Evolutionary conservation across 2,113 vertebrate species (phyloP).

Genomic region (Diadophis punctatus): DNA sequence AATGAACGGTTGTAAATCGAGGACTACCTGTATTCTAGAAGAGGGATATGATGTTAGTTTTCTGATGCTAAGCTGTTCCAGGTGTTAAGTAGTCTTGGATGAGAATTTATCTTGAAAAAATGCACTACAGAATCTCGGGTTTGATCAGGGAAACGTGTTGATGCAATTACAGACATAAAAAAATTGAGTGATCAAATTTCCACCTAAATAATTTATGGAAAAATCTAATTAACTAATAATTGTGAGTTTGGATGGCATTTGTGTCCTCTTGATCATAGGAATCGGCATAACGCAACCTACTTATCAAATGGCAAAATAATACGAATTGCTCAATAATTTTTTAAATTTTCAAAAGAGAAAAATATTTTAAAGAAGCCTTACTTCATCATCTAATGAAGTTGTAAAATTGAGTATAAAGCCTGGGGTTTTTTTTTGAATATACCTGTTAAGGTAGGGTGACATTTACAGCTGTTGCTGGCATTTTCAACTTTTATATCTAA

Average conservation of each 20-base stretch:
- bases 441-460: conserved; percentile 40
- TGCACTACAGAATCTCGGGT: not conserved
- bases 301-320: not conserved
- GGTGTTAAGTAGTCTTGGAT: not conserved
- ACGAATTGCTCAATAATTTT: not conserved
- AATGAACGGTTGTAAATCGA: not conserved
- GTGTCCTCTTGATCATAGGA: not conserved
- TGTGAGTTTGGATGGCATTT: not conserved
- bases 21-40: not conserved
- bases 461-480: conserved; percentile 52
- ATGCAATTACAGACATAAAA: not conserved
- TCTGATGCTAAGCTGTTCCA: not conserved
- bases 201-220: not conserved
- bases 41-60: not conserved
- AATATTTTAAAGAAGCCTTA: not conserved
- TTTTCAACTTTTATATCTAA: conserved; percentile 47
- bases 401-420: conserved; percentile 16
- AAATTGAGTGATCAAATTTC: not conserved
- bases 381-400: conserved; percentile 15
- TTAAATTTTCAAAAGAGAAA: not conserved
- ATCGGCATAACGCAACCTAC: not conserved
- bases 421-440: conserved; percentile 43
- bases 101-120: not conserved
- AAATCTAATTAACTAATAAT: not conserved
- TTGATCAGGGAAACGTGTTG: not conserved